Base-by-base conservation (phyloP, 64 coral and sea anemone species). In the Montipora capricornis region DNA sequence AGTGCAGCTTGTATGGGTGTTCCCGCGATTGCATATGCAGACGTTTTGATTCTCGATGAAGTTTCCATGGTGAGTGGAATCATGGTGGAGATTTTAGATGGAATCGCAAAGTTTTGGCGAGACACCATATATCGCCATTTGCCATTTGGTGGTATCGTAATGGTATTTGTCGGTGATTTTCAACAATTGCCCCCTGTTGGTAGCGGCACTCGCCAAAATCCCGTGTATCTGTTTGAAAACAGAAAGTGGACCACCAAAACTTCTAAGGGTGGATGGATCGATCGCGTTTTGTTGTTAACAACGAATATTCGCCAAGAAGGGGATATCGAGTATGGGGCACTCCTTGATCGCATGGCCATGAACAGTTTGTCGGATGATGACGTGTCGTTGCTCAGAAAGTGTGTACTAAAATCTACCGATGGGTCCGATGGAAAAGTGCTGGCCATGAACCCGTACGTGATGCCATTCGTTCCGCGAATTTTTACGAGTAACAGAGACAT, bases 131-230 rank as follows among this genome's bases (percentile, higher is more conserved):
- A 22, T 3, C 5, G 12, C 0, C 75, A 15, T 14, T 8, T 29
- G 1, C 75, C 75, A 0, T 78, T 78, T 17, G 75, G 75, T 78
- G 75, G 75, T 5, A 0, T 78, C 11, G 15, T 12, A 7, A 78
- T 78, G 75, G 75, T 78, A 0, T 78, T 78, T 47, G 75, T 78
- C 37, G 75, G 75, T 14, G 75, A 78, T 78, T 78, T 78, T 78
- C 75, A 78, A 17, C 75, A 78, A 16, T 49, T 78, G 10, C 75
- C 75, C 2, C 75, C 75, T 3, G 75, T 78, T 37, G 12, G 12
- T 47, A 78, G 75, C 48, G 75, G 75, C 15, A 78, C 75, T 6
- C 44, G 75, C 3, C 44, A 78, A 16, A 47, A 78, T 5, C 75
- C 75, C 10, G 48, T 15, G 44, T 78, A 17, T 45, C 14, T 78